Evolutionary conservation across 2,888 invertebrate species (phyloP).

Genomic region (Metalampra italica): DNA sequence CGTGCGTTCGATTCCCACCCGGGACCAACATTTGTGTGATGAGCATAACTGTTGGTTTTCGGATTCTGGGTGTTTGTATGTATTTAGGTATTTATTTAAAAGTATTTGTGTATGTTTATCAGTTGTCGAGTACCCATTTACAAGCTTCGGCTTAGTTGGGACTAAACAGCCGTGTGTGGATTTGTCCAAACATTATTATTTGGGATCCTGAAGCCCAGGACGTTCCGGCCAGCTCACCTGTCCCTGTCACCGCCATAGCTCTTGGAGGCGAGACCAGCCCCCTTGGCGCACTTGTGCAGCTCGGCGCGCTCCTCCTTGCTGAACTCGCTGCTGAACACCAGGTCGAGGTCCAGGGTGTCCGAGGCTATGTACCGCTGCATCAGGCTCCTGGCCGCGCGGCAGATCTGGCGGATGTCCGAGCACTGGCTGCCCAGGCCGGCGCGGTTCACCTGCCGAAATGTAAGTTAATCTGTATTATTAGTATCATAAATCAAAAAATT

Average conservation of each 20-base stretch:
- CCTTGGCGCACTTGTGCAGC: conserved; percentile 76
- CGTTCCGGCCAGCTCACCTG: conserved; percentile 29
- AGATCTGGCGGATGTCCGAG: conserved; percentile 32
- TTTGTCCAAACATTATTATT: no score
- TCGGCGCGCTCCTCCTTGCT: conserved; percentile 80
- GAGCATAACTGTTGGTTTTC: no score
- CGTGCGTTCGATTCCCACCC: no score
- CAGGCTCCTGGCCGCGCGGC: conserved; percentile 36
- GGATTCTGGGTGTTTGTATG: no score
- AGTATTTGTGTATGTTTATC: no score
- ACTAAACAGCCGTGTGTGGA: no score
- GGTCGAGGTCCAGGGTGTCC: conserved; percentile 73
- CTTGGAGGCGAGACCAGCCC: conserved; percentile 61
- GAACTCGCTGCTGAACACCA: conserved; percentile 78
- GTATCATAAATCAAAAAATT: no score
- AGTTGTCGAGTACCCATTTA: no score
- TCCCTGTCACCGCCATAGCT: conserved; percentile 76
- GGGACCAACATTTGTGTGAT: no score
- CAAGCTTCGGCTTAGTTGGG: no score
- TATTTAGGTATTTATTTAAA: no score
- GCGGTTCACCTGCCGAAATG: conserved; percentile 46
- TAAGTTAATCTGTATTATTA: background rate
- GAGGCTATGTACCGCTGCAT: conserved; percentile 52
- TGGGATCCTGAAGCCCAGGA: no score
- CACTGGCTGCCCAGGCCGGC: conserved; percentile 53